Evolutionary conservation across 2,797 vertebrate genomes (phyloP).

Genomic region (Threskiornis aethiopicus): DNA sequence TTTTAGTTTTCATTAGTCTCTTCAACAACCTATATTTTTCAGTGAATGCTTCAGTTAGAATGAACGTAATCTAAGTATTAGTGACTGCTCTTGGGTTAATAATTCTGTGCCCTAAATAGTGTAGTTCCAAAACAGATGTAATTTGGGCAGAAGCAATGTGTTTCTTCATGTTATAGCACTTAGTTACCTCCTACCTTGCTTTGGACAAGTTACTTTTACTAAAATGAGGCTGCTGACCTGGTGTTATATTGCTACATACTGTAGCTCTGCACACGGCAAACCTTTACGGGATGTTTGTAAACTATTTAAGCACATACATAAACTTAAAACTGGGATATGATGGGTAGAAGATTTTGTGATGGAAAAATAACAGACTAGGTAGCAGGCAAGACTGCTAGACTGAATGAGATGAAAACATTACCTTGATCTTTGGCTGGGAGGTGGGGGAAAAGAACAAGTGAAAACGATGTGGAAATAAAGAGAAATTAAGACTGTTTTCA

Average conservation of each 20-base stretch:
- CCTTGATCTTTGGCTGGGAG: background rate
- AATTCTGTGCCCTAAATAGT: background rate
- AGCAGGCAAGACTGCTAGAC: background rate
- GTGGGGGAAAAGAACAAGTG: background rate
- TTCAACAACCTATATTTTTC: background rate
- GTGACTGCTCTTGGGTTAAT: background rate
- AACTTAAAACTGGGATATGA: background rate
- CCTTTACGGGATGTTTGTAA: background rate
- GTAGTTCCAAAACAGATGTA: background rate
- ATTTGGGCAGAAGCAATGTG: background rate
- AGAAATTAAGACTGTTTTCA: background rate
- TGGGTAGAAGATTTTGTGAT: background rate
- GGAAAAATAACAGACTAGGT: background rate
- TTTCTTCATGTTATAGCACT: background rate
- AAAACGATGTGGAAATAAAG: background rate
- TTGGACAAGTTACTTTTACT: background rate
- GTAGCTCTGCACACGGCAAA: background rate
- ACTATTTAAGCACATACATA: background rate
- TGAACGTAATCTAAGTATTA: background rate
- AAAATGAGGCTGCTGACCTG: background rate
- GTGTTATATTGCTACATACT: background rate
- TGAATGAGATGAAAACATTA: background rate
- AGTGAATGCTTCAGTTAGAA: background rate
- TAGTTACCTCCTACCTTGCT: background rate
- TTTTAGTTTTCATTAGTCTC: background rate